Percentiles rank a stretch among this genome's conserved stretches.
Conservation (phyloP, 2,888 invertebrate species). For the Volucella zonaria region DNA sequence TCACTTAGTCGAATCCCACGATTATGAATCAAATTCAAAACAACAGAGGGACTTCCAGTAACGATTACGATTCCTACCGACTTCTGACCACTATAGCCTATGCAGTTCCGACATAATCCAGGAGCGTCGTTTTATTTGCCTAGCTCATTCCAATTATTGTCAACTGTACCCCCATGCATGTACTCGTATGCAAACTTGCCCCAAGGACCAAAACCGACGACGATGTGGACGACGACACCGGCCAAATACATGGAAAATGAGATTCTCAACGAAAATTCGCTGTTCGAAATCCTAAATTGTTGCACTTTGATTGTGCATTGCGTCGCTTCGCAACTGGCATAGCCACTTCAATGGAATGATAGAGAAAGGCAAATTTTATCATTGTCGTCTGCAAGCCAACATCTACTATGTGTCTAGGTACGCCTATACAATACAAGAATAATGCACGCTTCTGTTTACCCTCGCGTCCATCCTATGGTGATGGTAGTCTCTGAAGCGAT, state of each 20-base stretch:
- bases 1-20: constrained; percentile 1
- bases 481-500: constrained; percentile 59
- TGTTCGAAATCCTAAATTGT: constrained; percentile 61
- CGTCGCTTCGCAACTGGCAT: neutral
- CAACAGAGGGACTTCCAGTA: constrained; percentile 1
- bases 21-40: constrained; percentile 14
- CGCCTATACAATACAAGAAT: constrained; percentile 1
- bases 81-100: neutral
- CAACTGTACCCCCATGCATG: constrained; percentile 14
- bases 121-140: constrained; percentile 34
- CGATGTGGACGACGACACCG: neutral
- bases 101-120: neutral
- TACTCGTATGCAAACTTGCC: neutral
- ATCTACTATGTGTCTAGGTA: neutral
- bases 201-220: too few relatives aligned
- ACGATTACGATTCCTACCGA: constrained; percentile 15
- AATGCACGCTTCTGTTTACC: constrained; percentile 47
- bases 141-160: constrained; percentile 49
- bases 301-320: constrained; percentile 46
- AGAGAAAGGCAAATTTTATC: constrained; percentile 43
- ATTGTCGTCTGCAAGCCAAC: neutral
- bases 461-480: constrained; percentile 58
- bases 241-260: constrained; percentile 45
- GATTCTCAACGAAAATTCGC: constrained; percentile 63
- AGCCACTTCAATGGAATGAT: constrained; percentile 33